phyloP scores from a whole-genome alignment of 2,888 invertebrate genomes.

The Strigamia maritima region DNA sequence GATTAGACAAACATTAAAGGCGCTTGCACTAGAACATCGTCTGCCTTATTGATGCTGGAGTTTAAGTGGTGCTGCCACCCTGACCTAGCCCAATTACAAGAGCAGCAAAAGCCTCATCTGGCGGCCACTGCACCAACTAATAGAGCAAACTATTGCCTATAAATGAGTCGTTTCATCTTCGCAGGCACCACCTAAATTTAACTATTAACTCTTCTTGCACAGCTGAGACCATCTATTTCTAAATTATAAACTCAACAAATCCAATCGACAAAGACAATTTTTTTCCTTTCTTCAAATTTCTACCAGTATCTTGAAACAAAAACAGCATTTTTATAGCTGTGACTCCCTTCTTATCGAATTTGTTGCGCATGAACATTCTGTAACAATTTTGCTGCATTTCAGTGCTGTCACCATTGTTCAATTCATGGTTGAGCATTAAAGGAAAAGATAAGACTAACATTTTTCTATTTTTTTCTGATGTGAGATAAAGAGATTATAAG shows the following conservation, averaged over 20 bases:
- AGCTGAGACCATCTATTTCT: conserved; percentile 9
- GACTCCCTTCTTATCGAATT: background rate
- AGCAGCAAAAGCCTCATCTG: conserved; percentile 15
- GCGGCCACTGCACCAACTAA: conserved; percentile 15
- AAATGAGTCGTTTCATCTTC: conserved; percentile 15
- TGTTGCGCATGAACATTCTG: background rate
- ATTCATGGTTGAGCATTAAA: background rate
- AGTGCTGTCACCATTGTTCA: conserved; percentile 5
- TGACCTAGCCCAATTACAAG: conserved; percentile 15
- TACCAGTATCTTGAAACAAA: background rate
- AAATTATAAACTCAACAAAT: background rate
- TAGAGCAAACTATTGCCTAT: conserved; percentile 15
- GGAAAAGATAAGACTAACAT: background rate
- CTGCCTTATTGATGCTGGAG: conserved; percentile 15
- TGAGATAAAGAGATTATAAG: background rate
- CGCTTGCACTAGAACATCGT: background rate
- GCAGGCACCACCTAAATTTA: conserved; percentile 10
- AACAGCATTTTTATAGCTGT: background rate
- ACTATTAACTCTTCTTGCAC: background rate
- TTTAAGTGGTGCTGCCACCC: conserved; percentile 10
- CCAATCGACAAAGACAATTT: background rate
- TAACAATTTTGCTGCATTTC: background rate
- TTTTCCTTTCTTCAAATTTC: background rate
- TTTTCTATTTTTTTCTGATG: background rate
- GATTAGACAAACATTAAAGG: conserved; percentile 15